Evolutionary conservation across 2,888 invertebrate genomes (phyloP).

Genomic region (Branchipolynoe longqiensis): DNA sequence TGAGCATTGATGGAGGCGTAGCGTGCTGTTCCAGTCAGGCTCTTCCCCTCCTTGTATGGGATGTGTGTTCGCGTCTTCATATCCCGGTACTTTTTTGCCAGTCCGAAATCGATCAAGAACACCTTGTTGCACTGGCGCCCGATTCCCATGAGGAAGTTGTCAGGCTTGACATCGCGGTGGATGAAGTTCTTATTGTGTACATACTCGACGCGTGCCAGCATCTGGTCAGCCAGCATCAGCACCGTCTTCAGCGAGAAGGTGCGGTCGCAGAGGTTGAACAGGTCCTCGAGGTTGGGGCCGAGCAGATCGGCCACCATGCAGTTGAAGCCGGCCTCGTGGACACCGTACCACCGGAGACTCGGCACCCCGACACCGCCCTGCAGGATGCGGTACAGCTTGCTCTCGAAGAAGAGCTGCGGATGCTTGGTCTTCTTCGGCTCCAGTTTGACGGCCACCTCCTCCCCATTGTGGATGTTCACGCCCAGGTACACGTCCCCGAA

Average conservation of each 20-base stretch:
- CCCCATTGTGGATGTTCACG: conserved; percentile 58
- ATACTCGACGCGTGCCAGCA: conserved; percentile 69
- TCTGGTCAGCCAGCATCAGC: conserved; percentile 71
- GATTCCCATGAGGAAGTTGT: conserved; percentile 99
- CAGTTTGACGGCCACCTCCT: conserved; percentile 67
- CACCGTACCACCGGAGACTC: conserved; percentile 67
- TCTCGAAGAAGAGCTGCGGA: conserved; percentile 66
- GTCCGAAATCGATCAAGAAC: conserved; percentile 71
- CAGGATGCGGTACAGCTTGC: conserved; percentile 65
- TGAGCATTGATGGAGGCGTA: conserved; percentile 75
- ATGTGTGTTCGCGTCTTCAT: conserved; percentile 71
- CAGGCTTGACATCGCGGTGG: conserved; percentile 90
- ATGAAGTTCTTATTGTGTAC: conserved; percentile 72
- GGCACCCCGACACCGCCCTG: conserved; percentile 68
- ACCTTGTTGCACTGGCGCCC: conserved; percentile 83
- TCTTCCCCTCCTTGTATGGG: conserved; percentile 72
- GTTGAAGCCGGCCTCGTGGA: conserved; percentile 70
- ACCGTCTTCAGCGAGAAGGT: conserved; percentile 69
- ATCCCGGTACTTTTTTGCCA: conserved; percentile 74
- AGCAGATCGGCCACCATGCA: conserved; percentile 69
- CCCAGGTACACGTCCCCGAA: conserved; percentile 79
- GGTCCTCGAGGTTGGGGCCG: conserved; percentile 70
- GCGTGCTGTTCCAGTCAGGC: conserved; percentile 73
- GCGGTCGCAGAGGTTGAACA: conserved; percentile 69
- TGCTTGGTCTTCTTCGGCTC: conserved; percentile 66